Conservation (phyloP, 1,140 invertebrate genomes). For the Micrasema minimum region DNA sequence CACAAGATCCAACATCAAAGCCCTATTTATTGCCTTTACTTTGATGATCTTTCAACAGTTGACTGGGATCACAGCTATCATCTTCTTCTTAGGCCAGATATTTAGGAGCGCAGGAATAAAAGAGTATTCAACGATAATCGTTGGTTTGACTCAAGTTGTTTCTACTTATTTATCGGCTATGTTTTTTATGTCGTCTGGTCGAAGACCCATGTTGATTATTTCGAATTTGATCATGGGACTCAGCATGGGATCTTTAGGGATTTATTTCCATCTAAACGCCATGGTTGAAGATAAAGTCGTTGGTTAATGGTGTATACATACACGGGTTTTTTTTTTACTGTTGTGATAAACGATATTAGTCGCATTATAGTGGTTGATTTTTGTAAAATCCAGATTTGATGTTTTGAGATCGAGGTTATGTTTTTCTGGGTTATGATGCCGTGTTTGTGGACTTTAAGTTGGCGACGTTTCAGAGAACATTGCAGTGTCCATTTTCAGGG, state of each 20-base stretch:
- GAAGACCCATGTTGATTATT: slow-evolving; percentile 75
- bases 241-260: slow-evolving; percentile 68
- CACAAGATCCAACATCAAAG: slow-evolving; percentile 66
- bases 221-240: slow-evolving; percentile 73
- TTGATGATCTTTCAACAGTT: slow-evolving; percentile 88
- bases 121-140: slow-evolving; percentile 69
- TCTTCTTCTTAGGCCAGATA: slow-evolving; percentile 80
- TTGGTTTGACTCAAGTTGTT: slow-evolving; percentile 77
- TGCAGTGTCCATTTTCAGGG: too few species aligned
- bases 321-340: too few species aligned
- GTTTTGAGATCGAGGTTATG: too few species aligned
- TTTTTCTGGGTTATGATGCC: too few species aligned
- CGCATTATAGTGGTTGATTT: too few species aligned
- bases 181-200: slow-evolving; percentile 78
- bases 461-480: too few species aligned
- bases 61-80: slow-evolving; percentile 81
- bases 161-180: slow-evolving; percentile 76
- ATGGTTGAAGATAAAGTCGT: too few species aligned
- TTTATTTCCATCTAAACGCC: slow-evolving; percentile 71
- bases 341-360: too few species aligned
- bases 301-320: too few species aligned
- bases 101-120: slow-evolving; percentile 70
- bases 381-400: too few species aligned
- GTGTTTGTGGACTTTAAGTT: too few species aligned
- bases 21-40: slow-evolving; percentile 66